Base-by-base conservation (phyloP, 2,797 vertebrate genomes). In the Buphagus erythrorhynchus region DNA sequence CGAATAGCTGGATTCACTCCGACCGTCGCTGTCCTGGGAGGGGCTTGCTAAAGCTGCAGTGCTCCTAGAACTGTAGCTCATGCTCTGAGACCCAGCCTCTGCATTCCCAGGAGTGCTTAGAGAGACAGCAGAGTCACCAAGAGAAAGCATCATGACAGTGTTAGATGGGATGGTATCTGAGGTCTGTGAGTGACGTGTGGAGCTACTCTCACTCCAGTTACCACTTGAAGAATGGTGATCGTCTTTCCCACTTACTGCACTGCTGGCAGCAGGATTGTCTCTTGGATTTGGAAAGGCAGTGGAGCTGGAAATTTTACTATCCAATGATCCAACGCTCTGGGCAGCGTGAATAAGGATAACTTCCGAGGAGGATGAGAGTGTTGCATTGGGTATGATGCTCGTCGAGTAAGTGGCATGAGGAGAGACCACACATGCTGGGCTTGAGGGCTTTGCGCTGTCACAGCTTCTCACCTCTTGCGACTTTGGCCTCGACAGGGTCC, bases 341-440 rank as follows among this genome's bases (percentile, higher is more conserved):
- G 97, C 91, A 10, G 98, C 97, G 40, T 99, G 98, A 81, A 99
- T 98, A 74, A 97, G 75, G 3, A 99, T 98, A 28, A 99, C 98
- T 96, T 99, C 99, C 0, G 99, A 98, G 24, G 99, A 99, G 74
- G 98, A 98, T 3, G 99, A 98, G 14, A 99, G 79, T 1, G 99
- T 99, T 91, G 99, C 99, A 17, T 99, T 99, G 74, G 99, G 99
- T 95, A 99, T 99, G 96, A 99, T 54, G 25, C 98, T 99, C 2
- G 99, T 99, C 58, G 99, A 99, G 92, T 99, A 99, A 31, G 98
- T 96, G 5, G 99, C 98, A 45, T 99, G 99, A 65, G 99, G 99
- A n/a, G 99, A 99, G 31, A 99, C 99, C 55, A 98, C 96, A 71
- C 99, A 98, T 0, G 99, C 99, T 17, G 98, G 98, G 73, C 98